Evolutionary conservation across 1,140 invertebrate genomes (phyloP).

Genomic region (Ceratoteleas bidentatus): DNA sequence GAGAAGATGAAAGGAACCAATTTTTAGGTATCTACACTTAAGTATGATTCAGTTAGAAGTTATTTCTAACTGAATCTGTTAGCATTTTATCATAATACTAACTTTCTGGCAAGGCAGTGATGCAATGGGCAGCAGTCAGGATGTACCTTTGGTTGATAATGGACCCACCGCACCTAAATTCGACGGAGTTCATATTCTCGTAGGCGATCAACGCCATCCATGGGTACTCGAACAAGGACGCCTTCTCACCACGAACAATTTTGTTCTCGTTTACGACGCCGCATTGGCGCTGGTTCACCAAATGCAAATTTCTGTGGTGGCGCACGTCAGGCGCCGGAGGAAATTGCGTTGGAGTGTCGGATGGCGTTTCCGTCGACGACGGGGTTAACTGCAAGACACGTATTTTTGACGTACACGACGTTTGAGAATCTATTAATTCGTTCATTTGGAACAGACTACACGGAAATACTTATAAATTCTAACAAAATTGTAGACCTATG

Average conservation of each 20-base stretch:
- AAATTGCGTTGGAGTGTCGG: constrained; percentile 8
- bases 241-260: constrained; percentile 83
- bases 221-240: constrained; percentile 83
- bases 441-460: too few species aligned
- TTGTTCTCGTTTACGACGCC: constrained; percentile 75
- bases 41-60: too few species aligned
- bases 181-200: constrained; percentile 72
- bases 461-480: too few species aligned
- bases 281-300: constrained; percentile 78
- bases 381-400: neutral
- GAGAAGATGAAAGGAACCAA: neutral
- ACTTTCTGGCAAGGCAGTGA: constrained; percentile 71
- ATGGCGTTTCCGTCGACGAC: neutral
- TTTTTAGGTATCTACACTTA: too few species aligned
- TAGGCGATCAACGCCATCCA: constrained; percentile 86
- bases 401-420: neutral
- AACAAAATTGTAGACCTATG: too few species aligned
- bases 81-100: constrained; percentile 22
- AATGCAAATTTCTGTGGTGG: constrained; percentile 81
- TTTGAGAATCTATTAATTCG: neutral
- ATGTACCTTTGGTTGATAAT: constrained; percentile 85
- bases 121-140: constrained; percentile 83
- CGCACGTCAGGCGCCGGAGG: constrained; percentile 76
- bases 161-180: constrained; percentile 85
- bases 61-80: too few species aligned